Evolutionary conservation across 2,113 vertebrate species (phyloP).

Genomic region (Apeltes quadracus): DNA sequence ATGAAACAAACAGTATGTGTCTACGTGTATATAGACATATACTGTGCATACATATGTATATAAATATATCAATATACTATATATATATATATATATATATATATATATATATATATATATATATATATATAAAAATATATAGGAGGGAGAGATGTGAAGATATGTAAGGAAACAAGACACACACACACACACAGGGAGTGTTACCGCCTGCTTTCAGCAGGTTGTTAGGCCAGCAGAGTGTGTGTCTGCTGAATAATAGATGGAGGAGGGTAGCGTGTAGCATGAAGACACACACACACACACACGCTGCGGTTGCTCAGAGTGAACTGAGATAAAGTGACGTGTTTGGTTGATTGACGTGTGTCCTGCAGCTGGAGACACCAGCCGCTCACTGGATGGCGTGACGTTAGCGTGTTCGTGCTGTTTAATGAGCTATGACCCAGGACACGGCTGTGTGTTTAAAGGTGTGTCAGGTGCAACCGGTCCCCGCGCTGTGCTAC

Average conservation of each 20-base stretch:
- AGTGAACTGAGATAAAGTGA: not conserved
- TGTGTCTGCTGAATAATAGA: constrained; percentile 75
- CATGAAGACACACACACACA: constrained; percentile 24
- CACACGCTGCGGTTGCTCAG: constrained; percentile 3
- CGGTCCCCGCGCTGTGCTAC: not conserved
- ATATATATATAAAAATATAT: too few relatives aligned
- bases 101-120: too few relatives aligned
- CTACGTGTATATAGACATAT: too few relatives aligned
- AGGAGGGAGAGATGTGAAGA: too few relatives aligned
- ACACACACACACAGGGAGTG: constrained; percentile 30
- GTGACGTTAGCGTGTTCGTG: not conserved
- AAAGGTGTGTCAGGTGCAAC: not conserved
- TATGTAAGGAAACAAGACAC: too few relatives aligned
- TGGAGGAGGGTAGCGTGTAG: constrained; percentile 60
- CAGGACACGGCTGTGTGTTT: too few relatives aligned
- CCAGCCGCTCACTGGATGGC: not conserved
- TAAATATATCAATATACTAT: too few relatives aligned
- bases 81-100: too few relatives aligned
- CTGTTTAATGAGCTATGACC: too few relatives aligned
- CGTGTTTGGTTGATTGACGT: not conserved
- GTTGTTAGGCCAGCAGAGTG: constrained; percentile 72
- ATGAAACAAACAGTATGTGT: not conserved
- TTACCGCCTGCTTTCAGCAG: constrained; percentile 66
- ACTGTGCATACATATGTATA: too few relatives aligned
- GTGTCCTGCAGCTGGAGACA: not conserved